Evolutionary conservation across 1,140 invertebrate species (phyloP), one percentile per base, ranked within the genome.

Genomic region (Paralvinella palmiformis): DNA sequence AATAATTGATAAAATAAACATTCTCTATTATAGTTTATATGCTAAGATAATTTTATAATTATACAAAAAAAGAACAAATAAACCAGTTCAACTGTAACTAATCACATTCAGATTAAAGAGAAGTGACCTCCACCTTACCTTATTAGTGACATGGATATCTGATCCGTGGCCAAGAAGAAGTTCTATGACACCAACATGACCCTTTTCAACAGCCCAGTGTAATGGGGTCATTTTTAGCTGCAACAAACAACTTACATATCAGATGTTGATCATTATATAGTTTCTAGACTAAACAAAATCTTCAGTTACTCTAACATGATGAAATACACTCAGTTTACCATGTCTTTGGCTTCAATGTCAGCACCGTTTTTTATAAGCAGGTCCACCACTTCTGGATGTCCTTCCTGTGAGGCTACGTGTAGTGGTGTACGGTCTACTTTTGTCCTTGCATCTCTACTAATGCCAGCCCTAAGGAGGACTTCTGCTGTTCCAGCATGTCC

Each of bases 361-460:
- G 89, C 89, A 32, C 88, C 87, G 75, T 89, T 84, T 59, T 84
- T 85, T n/a, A 96, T 75, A 44, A 96, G 81, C 24, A 92, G 79
- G 69, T 87, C 84, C 7, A 90, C 88, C 72, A 94, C 89, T 44
- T 85, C 82, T 31, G 86, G 79, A 79, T 94, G 88, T 0, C 92
- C 93, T 73, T 92, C 90, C 75, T 90, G 89, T 3, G 89, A 86
- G 33, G 92, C 92, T 73, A 92, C 86, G 79, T 94, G 91, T 36
- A 96, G 78, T 45, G 93, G 89, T 27, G 94, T 95, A 71, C 91
- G 84, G 75, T 94, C 91, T 1, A 95, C 91, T 84, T 96, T 96
- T 17, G 92, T 96, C 69, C 89, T 85, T 3, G 90, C 88, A 83
- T 95, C 92, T 70, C 88, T 85, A 33, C 88, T 90, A 66, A 94